Base-by-base conservation (phyloP, 2,113 vertebrate genomes). In the Salminus brasiliensis region DNA sequence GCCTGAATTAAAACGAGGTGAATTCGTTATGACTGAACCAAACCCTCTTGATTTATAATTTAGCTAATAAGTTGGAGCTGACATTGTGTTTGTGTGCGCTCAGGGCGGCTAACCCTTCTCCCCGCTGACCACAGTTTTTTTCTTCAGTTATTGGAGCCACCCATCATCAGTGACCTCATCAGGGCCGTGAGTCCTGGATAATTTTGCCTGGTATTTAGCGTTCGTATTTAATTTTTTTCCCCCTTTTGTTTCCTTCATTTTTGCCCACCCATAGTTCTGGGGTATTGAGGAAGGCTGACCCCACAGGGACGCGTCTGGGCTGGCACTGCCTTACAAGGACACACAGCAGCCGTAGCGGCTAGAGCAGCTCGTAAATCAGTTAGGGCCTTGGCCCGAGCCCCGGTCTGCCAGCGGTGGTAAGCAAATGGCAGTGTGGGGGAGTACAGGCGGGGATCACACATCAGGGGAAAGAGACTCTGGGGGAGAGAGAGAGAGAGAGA, bases 311-410 rank as follows among this genome's bases (percentile, higher is more conserved):
- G 45, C 6, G 6, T 15, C 52, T 55, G n/a, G 72, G 49, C 84
- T 88, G 87, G 84, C 79, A 75, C 83, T 89, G 84, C 89, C 90
- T 88, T 89, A 88, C 86, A 90, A 86, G 89, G 90, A 81, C 72
- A 87, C 72, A 34, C 73, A 72, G 68, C 83, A 83, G 59, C 53
- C 76, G 29, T n/a, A 10, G 66, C 34, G 34, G 82, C 41, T 72
- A 79, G 63, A 81, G 49, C 74, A 49, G 73, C 67, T 74, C 86
- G 72, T 90, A 89, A 92, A 92, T 90, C 86, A 88, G 81, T 84
- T 81, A 71, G 82, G 81, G 67, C 73, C 82, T 81, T 71, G 43
- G 81, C 86, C 84, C 80, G 78, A 16, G 21, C 77, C 71, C 87
- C 32, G 55, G 84, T 86, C 81, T 57, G 81, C 81, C 68, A 79